A percentile compares a stretch with the other conserved stretches of the same genome.
These are phyloP conservation scores for Sarcophaga subvicina DNA, from an alignment of 2,888 invertebrate genomes.

Conservation along the genomic window DNA sequence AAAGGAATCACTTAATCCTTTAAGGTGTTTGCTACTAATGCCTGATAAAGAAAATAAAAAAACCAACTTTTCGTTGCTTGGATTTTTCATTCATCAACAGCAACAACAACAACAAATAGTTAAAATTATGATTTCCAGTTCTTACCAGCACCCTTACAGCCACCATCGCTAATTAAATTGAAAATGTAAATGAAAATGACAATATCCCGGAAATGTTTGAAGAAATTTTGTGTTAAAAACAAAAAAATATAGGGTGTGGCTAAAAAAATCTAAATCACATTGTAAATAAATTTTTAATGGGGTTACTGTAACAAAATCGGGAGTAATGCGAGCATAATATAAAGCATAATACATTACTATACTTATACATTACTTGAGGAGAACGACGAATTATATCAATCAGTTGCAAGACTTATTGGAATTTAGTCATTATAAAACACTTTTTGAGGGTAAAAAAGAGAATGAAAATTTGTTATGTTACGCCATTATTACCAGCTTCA, in stretches of 20 bases:
- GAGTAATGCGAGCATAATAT: too few species aligned
- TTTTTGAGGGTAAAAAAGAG: too few species aligned
- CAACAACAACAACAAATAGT: neutral
- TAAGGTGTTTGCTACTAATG: conserved; percentile 35
- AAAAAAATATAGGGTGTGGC: neutral
- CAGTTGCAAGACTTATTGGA: too few species aligned
- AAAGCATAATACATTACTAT: too few species aligned
- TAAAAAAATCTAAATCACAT: neutral
- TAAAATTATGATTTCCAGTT: neutral
- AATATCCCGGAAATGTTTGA: neutral
- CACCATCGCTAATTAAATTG: neutral
- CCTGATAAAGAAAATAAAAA: conserved; percentile 14
- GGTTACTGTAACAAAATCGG: too few species aligned
- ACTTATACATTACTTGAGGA: too few species aligned
- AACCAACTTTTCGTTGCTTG: neutral
- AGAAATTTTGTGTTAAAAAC: neutral
- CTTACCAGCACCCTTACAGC: neutral
- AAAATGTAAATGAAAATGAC: neutral
- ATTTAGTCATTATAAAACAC: too few species aligned
- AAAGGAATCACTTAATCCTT: conserved; percentile 20
- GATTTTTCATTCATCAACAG: neutral
- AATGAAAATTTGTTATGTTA: too few species aligned
- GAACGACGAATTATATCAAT: too few species aligned
- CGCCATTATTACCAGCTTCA: too few species aligned
- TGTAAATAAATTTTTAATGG: too few species aligned